A percentile compares a stretch with the other conserved stretches of the same genome.
These are phyloP conservation scores for Gallinago jamesoni DNA, from an alignment of 2,113 vertebrate genomes.

Conservation along the genomic window DNA sequence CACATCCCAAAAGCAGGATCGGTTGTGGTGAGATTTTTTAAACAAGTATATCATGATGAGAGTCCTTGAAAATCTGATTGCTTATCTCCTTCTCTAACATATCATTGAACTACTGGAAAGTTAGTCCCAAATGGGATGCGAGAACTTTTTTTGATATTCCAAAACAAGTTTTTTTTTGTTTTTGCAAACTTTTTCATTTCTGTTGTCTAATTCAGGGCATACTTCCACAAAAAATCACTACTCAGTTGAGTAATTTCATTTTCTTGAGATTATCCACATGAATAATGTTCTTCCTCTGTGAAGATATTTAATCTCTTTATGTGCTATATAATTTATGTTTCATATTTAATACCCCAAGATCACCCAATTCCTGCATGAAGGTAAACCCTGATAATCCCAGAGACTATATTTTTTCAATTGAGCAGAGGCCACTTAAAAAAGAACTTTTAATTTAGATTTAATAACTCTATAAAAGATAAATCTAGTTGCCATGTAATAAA, in stretches of 20 bases:
- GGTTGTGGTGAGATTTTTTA: not conserved
- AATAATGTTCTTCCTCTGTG: not conserved
- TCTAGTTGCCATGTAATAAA: constrained; percentile 79
- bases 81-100: not conserved
- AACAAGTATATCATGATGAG: not conserved
- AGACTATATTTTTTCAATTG: constrained; percentile 73
- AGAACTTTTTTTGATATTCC: not conserved
- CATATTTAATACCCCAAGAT: not conserved
- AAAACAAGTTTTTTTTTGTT: not conserved
- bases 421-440: constrained; percentile 70
- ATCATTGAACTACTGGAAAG: not conserved
- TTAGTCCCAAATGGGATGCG: not conserved
- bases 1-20: accelerated
- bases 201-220: not conserved
- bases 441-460: constrained; percentile 81
- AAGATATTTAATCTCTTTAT: constrained; percentile 4
- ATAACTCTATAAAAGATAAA: constrained; percentile 81
- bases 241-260: not conserved
- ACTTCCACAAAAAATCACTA: not conserved
- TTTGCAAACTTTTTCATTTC: not conserved
- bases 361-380: constrained; percentile 26
- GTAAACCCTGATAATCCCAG: constrained; percentile 57
- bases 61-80: not conserved
- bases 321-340: constrained; percentile 11
- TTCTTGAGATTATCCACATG: not conserved